Percentiles rank a stretch among this genome's conserved stretches.
Conservation (phyloP, 2,113 vertebrate species). For the Arvicanthis niloticus region DNA sequence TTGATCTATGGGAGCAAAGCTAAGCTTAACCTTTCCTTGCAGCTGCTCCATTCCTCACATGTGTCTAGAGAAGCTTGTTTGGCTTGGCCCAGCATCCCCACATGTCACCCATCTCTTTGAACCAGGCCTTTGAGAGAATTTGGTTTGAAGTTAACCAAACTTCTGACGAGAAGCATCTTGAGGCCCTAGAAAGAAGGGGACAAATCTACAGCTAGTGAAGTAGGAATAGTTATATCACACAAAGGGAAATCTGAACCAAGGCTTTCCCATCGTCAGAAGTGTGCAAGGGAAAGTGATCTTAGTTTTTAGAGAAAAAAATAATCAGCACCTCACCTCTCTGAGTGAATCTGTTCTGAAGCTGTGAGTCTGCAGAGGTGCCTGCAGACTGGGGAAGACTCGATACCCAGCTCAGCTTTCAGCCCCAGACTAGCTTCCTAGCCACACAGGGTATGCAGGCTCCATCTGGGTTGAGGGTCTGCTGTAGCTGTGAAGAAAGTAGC, state of each 20-base stretch:
- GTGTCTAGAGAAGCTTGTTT: conserved; percentile 40
- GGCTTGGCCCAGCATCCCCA: background rate
- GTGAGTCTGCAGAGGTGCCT: background rate
- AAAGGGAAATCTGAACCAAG: background rate
- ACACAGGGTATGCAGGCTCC: background rate
- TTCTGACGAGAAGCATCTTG: background rate
- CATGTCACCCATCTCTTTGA: background rate
- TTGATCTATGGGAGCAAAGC: conserved; percentile 63
- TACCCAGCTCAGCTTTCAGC: background rate
- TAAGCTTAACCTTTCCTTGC: conserved; percentile 71
- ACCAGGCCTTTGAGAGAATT: background rate
- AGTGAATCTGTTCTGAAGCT: background rate
- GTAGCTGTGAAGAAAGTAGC: background rate
- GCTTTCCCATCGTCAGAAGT: background rate
- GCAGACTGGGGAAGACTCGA: background rate
- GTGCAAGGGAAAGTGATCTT: background rate
- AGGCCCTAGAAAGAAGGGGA: background rate
- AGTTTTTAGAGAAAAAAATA: background rate
- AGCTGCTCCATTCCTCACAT: conserved; percentile 75
- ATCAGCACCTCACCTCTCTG: background rate
- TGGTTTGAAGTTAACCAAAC: conserved; percentile 5
- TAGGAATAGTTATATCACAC: background rate
- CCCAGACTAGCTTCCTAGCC: background rate
- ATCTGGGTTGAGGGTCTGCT: background rate
- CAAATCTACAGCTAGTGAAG: background rate